Evolutionary conservation across 2,888 invertebrate genomes (phyloP).

Genomic region (Embidobia sp.): DNA sequence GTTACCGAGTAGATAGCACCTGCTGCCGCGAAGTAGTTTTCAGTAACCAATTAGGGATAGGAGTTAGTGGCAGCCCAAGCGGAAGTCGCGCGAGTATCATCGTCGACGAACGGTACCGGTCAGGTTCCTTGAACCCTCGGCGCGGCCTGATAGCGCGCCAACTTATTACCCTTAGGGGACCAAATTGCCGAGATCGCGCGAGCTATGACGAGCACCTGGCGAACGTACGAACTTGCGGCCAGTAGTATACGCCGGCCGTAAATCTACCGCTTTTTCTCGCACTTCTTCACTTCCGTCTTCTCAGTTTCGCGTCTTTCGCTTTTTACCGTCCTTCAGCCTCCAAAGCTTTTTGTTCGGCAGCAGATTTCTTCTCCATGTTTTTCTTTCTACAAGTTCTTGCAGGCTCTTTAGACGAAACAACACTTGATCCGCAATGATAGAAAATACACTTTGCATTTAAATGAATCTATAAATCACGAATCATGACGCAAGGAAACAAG

Average conservation of each 20-base stretch:
- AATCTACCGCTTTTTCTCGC: constrained; percentile 64
- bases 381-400: neutral
- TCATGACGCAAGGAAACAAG: constrained; percentile 50
- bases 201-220: constrained; percentile 66
- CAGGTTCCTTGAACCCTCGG: constrained; percentile 72
- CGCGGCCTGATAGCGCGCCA: constrained; percentile 45
- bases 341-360: constrained; percentile 32
- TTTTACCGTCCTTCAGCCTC: constrained; percentile 19
- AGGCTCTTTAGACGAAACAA: constrained; percentile 23
- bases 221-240: constrained; percentile 55
- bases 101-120: constrained; percentile 72
- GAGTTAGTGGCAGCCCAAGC: constrained; percentile 73
- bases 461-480: constrained; percentile 57
- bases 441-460: constrained; percentile 58
- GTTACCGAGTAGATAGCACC: constrained; percentile 58
- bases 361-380: neutral
- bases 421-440: constrained; percentile 32
- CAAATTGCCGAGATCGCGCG: constrained; percentile 62
- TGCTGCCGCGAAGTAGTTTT: constrained; percentile 65
- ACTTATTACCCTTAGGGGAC: constrained; percentile 62
- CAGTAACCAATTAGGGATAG: constrained; percentile 79
- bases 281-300: constrained; percentile 61
- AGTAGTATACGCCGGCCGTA: constrained; percentile 53
- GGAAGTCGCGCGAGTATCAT: constrained; percentile 66
- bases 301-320: neutral